These are phyloP conservation scores for Origma solitaria DNA, from an alignment of 2,113 vertebrate genomes.

Conservation along the genomic window DNA sequence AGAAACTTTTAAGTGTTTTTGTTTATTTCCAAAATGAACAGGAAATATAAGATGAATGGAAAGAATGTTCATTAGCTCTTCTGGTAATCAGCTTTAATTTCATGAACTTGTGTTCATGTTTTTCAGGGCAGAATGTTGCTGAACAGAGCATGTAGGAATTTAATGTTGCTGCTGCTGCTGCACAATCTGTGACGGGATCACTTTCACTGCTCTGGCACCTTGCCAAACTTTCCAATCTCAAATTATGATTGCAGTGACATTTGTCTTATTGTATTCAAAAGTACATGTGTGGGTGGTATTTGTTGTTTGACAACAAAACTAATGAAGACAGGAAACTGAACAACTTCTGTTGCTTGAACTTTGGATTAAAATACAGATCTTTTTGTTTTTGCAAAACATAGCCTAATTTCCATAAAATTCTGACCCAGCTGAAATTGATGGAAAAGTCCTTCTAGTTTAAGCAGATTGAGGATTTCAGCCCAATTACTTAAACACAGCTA, in stretches of 20 bases:
- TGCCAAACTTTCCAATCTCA: background rate
- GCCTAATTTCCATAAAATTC: background rate
- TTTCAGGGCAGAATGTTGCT: background rate
- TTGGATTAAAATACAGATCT: background rate
- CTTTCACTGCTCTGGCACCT: background rate
- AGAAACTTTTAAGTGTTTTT: background rate
- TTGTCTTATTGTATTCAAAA: conserved; percentile 38
- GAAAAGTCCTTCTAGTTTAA: background rate
- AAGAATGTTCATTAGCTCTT: background rate
- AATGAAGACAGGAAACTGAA: conserved; percentile 37
- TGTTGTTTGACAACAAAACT: conserved; percentile 53
- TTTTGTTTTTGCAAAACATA: background rate
- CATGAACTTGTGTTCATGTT: background rate
- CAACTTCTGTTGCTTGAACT: conserved; percentile 28
- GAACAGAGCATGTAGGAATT: background rate
- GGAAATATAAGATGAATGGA: background rate
- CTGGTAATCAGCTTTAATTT: background rate
- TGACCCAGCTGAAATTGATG: background rate
- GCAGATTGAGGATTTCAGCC: background rate
- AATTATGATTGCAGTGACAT: background rate
- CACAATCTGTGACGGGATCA: background rate
- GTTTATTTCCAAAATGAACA: background rate
- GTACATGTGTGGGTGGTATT: conserved; percentile 32
- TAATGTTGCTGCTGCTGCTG: background rate
- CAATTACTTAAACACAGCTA: background rate